Evolutionary conservation across 30 jellyfish, hydroid and myxozoan species (phyloP), one percentile per base, ranked within the genome.

Genomic region (Nemopilema nomurai): DNA sequence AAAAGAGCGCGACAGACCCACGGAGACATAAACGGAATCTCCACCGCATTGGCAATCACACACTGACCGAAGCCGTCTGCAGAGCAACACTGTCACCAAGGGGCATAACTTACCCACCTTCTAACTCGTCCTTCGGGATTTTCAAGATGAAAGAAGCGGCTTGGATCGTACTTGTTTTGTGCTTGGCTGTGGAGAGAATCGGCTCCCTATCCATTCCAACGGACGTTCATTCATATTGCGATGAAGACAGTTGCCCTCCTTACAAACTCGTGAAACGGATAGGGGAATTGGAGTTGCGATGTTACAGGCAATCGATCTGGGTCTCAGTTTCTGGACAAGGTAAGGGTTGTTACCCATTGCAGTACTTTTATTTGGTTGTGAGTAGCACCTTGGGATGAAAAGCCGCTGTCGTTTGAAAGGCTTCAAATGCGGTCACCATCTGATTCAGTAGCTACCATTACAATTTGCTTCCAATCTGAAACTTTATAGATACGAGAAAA

Each of bases 281-380:
- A 26, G 74, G 63, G 0, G 50, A 77, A 0, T 30, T 87, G 80
- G 96, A 87, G 51, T 64, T 87, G 32, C 78, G 96, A 65, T 87
- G 96, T 79, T 87, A 77, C 71, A 28, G 17, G 74, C 84, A 80
- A 16, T 87, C 96, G 13, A 69, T 87, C 16, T 87, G 96, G 96
- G 86, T 77, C 20, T 87, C 96, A 9, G 57, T 87, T 41, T 78
- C 87, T 26, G 96, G 94, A 28, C 79, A 62, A 66, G 94, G 94
- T 85, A 70, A 51, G 86, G 62, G 21, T 8, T 25, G 4, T 23
- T 16, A 67, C 57, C 57, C 57, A 3, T 41, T 41, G 57, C 6
- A 41, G 57, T 41, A 13, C 13, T 13, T 3, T 41, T n/a, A n/a
- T n/a, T n/a, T n/a, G n/a, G n/a, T n/a, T n/a, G n/a, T n/a, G n/a